Evolutionary conservation across 2,888 invertebrate genomes (phyloP), one percentile per base, ranked within the genome.

Genomic region (Drymonia ruficornis): DNA sequence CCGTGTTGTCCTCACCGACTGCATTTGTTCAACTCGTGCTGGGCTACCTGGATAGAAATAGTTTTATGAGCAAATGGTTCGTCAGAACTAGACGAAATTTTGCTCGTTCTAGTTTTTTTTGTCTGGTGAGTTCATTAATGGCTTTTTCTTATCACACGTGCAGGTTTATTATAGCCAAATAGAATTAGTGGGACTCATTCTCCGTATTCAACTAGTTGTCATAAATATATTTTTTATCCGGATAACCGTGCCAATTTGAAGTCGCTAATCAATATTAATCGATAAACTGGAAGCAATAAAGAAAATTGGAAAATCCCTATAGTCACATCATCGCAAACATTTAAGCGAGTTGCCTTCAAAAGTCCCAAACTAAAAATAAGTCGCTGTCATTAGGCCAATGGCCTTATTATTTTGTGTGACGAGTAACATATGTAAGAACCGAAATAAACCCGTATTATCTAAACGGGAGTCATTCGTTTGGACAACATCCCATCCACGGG

Each of bases 331-430:
- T 61, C 76, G 64, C 65, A 68, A 74, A 72, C 75, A 79, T 76
- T 83, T 78, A 77, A 77, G 76, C 72, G 73, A 77, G 81, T 84
- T 84, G 82, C 79, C 80, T 83, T 81, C 81, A 85, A 84, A 83
- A 83, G 82, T 80, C 75, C 70, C 80, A 53, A 58, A 80, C 86
- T 81, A 83, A 82, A 83, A 81, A 89, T 90, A 90, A 77, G 69
- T 56, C 53, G 69, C 88, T 89, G 91, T 91, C 91, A 90, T 91
- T 90, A 90, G 91, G 91, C 89, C 91, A 91, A 89, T 84, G 91
- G 87, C 91, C 91, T 89, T 90, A 91, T 90, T 89, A 91, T 89
- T 86, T 85, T 79, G 83, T 84, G 86, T 89, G 91, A 91, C 88
- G 88, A 84, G 83, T 84, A 81, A 84, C 91, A 89, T 88, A 89